A percentile compares a stretch with the other conserved stretches of the same genome.
Evolutionary conservation across 92 coral and sea anemone species (phyloP).

Genomic region (Epizoanthus ramosus): DNA sequence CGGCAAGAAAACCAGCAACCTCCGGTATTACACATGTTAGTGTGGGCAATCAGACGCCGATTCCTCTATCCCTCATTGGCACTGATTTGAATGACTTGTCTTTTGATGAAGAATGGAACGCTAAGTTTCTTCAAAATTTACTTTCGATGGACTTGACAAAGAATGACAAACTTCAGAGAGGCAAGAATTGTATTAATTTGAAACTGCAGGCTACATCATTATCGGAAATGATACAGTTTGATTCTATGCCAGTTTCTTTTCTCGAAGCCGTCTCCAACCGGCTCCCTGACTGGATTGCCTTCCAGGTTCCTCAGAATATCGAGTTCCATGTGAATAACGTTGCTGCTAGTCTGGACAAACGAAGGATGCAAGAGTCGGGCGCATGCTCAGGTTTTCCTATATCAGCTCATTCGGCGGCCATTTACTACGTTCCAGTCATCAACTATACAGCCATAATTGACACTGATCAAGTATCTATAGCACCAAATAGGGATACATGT

Average conservation of each 20-base stretch:
- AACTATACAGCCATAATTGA: slow-evolving; percentile 26
- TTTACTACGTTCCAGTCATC: slow-evolving; percentile 30
- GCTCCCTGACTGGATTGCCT: slow-evolving; percentile 40
- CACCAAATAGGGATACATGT: slow-evolving; percentile 30
- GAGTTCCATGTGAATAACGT: slow-evolving; percentile 44
- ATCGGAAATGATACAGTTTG: slow-evolving; percentile 26
- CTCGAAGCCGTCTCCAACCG: slow-evolving; percentile 32
- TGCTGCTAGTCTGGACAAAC: slow-evolving; percentile 5
- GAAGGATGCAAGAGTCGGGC: background rate
- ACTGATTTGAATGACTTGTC: slow-evolving; percentile 2
- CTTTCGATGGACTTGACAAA: background rate
- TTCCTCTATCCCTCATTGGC: slow-evolving; percentile 60
- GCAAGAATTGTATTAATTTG: background rate
- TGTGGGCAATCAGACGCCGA: slow-evolving; percentile 2
- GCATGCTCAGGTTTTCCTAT: slow-evolving; percentile 38
- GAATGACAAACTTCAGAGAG: background rate
- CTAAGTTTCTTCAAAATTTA: background rate
- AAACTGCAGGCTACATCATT: background rate
- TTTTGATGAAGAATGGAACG: background rate
- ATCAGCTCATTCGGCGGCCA: background rate
- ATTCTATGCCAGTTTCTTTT: slow-evolving; percentile 36
- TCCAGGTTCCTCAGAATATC: background rate
- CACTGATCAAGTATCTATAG: background rate
- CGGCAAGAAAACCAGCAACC: background rate
- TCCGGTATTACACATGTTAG: slow-evolving; percentile 53